Evolutionary conservation across 2,888 invertebrate species (phyloP).

Genomic region (Didymodactylos carnosus): DNA sequence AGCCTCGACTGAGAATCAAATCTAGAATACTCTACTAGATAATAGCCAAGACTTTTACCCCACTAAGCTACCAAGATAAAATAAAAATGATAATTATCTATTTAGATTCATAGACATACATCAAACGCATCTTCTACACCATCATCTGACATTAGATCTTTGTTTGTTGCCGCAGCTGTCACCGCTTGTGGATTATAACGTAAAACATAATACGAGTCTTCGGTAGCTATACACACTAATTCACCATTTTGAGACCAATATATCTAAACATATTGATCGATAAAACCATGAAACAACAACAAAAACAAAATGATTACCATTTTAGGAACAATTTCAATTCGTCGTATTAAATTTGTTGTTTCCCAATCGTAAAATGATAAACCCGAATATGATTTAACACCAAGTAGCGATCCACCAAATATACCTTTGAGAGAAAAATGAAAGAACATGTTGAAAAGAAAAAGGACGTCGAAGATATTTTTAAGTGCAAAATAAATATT

Average conservation of each 20-base stretch:
- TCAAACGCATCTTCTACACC: conserved; percentile 89
- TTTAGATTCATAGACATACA: conserved; percentile 36
- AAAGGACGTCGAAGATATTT: too few relatives aligned
- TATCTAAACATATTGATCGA: conserved; percentile 35
- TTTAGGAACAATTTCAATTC: conserved; percentile 89
- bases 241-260: conserved; percentile 92
- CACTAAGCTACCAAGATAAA: too few relatives aligned
- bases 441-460: too few relatives aligned
- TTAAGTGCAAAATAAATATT: too few relatives aligned
- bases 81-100: too few relatives aligned
- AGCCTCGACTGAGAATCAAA: too few relatives aligned
- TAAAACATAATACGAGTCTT: conserved; percentile 52
- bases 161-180: conserved; percentile 49
- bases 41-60: too few relatives aligned
- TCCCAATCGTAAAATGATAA: conserved; percentile 97
- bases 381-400: conserved; percentile 73
- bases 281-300: neutral
- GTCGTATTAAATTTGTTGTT: conserved; percentile 62
- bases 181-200: conserved; percentile 66
- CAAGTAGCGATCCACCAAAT: conserved; percentile 61
- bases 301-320: conserved; percentile 36
- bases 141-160: conserved; percentile 61
- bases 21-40: too few relatives aligned
- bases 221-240: conserved; percentile 74
- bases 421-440: too few relatives aligned